phyloP scores from a whole-genome alignment of 35 echinoderm and acorn worm species.

The Eucidaris tribuloides region DNA sequence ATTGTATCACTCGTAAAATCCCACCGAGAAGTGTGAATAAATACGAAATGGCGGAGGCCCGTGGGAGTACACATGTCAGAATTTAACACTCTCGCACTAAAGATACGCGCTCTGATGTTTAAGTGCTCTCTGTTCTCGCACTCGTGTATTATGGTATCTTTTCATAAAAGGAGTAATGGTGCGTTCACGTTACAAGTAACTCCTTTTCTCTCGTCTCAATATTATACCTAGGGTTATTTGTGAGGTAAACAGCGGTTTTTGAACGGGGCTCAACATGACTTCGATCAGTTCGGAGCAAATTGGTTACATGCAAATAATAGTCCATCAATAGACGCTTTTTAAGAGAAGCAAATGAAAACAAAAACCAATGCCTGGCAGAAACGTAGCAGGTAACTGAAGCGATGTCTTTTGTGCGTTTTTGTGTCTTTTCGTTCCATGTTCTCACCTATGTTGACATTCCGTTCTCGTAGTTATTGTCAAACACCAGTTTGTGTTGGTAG shows the following conservation, averaged over 20 bases:
- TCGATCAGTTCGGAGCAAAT: slow-evolving; percentile 32
- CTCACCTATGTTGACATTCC: slow-evolving; percentile 28
- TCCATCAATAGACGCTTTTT: slow-evolving; percentile 21
- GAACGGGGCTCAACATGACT: slow-evolving; percentile 13
- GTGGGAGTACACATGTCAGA: slow-evolving; percentile 26
- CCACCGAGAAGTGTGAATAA: slow-evolving; percentile 28
- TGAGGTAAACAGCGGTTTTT: slow-evolving; percentile 26
- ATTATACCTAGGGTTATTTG: slow-evolving; percentile 30
- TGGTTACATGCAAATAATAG: slow-evolving; percentile 37
- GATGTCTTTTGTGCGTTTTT: slow-evolving; percentile 18
- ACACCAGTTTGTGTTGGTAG: slow-evolving; percentile 25
- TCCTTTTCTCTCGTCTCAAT: slow-evolving; percentile 22
- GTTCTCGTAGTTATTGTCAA: background rate
- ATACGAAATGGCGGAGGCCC: slow-evolving; percentile 11
- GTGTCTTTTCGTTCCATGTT: background rate
- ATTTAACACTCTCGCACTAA: slow-evolving; percentile 1
- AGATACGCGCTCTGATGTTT: background rate
- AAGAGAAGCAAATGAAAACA: slow-evolving; percentile 20
- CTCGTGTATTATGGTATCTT: slow-evolving; percentile 33
- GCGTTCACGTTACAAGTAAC: slow-evolving; percentile 34
- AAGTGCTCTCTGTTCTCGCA: background rate
- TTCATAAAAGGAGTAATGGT: slow-evolving; percentile 33
- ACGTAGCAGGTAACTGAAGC: background rate
- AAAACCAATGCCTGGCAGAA: slow-evolving; percentile 9
- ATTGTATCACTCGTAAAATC: slow-evolving; percentile 27